Conservation (phyloP, 2,113 vertebrate species). For the Anser cygnoides region DNA sequence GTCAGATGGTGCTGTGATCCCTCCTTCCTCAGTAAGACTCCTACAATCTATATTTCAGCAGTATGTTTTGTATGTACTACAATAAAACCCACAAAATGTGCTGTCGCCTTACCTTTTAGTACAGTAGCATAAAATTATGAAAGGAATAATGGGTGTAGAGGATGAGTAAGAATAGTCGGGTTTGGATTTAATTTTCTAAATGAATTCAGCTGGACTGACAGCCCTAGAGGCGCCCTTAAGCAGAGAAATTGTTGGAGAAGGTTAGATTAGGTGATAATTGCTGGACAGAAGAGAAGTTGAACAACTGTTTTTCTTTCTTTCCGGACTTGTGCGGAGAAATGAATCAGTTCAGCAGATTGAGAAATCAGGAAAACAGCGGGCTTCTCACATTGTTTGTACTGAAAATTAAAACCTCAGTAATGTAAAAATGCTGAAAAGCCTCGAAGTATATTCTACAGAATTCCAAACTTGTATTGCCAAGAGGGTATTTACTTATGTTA, state of each 20-base stretch:
- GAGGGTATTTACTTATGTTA: conserved; percentile 61
- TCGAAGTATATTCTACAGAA: neutral
- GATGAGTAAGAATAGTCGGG: neutral
- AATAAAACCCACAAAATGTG: conserved; percentile 20
- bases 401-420: conserved; percentile 26
- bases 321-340: neutral
- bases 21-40: neutral
- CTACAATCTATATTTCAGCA: conserved; percentile 9
- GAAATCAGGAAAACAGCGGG: conserved; percentile 9
- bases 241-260: conserved; percentile 22
- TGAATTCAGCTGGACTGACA: neutral
- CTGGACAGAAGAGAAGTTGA: neutral
- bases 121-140: conserved; percentile 14
- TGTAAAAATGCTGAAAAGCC: conserved; percentile 15
- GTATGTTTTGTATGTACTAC: neutral
- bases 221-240: conserved; percentile 53
- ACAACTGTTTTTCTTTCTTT: neutral
- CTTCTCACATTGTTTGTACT: conserved; percentile 44
- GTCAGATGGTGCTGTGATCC: conserved; percentile 45
- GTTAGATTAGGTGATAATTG: conserved; percentile 28
- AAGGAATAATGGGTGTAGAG: conserved; percentile 5
- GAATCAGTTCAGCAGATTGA: neutral
- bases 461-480: neutral
- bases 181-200: conserved; percentile 23
- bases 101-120: neutral